phyloP scores from a whole-genome alignment of 1,140 invertebrate species.

The Theocolax elegans region DNA sequence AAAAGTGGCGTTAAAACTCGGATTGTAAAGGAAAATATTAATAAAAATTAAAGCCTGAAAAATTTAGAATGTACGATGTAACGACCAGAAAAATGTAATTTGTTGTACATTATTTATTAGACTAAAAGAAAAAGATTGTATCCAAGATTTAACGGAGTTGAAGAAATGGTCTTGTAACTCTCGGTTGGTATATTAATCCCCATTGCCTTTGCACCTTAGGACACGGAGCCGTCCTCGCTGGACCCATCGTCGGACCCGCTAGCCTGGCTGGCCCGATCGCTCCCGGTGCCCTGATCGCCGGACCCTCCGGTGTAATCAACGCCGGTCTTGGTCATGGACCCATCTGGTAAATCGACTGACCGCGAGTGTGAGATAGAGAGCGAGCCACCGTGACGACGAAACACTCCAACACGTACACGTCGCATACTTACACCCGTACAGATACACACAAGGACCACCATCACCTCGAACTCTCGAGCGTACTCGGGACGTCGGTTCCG shows the following conservation, averaged over 20 bases:
- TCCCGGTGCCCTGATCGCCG: slow-evolving; percentile 60
- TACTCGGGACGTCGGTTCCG: neutral
- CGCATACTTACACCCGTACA: neutral
- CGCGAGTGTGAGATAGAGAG: neutral
- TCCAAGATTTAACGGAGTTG: too few species aligned
- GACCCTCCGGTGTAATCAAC: slow-evolving; percentile 61
- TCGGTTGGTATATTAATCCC: too few species aligned
- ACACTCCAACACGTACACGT: neutral
- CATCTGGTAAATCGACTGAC: neutral
- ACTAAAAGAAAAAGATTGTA: too few species aligned
- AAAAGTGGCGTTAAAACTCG: too few species aligned
- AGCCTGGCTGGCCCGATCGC: slow-evolving; percentile 59
- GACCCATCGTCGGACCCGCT: slow-evolving; percentile 56
- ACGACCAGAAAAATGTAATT: too few species aligned
- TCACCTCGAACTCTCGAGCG: neutral
- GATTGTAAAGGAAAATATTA: too few species aligned
- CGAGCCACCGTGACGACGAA: neutral
- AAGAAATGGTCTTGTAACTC: too few species aligned
- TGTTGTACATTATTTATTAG: too few species aligned
- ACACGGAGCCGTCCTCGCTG: slow-evolving; percentile 56
- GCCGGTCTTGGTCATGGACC: slow-evolving; percentile 50
- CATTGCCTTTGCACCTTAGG: too few species aligned
- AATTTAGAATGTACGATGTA: too few species aligned
- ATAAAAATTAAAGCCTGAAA: too few species aligned
- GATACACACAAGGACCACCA: neutral